Base-by-base conservation (phyloP, 2,797 vertebrate species). In the Kryptolebias ocellatus region DNA sequence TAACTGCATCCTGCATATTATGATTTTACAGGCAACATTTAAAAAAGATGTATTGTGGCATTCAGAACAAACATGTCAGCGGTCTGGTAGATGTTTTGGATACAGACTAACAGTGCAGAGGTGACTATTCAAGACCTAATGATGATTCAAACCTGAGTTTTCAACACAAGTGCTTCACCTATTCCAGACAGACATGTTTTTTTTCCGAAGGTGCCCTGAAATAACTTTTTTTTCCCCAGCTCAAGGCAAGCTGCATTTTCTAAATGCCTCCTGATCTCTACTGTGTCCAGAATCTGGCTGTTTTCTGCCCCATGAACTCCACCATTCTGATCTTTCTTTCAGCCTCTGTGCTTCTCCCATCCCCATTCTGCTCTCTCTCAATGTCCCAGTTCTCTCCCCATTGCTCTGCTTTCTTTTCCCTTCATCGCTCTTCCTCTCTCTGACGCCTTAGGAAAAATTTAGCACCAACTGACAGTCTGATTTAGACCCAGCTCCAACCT, bases 391-490 rank as follows among this genome's bases (percentile, higher is more conserved):
- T 83, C 81, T 72, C 74, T 81, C 66, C 69, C 59, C 74, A 8
- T 51, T 63, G 68, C 78, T 79, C 64, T 52, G 60, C 72, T 84
- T 75, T 62, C 72, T 44, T 64, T 59, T 56, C 42, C 72, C 67
- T 76, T 60, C 34, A 5, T 54, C 49, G 52, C 68, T 67, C 62
- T 53, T 46, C 68, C 46, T 53, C 62, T 70, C 62, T 80, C 70
- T 72, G 76, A 80, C 73, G 84, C 86, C 87, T 82, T 67, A 83
- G 87, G 86, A 85, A 77, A 83, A 86, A 84, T 86, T 69, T 85
- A 72, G 79, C 81, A 81, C 82, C 78, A 74, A 89, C 79, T 89
- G 85, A 89, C 88, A 90, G 79, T 89, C 85, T 89, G 87, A 90
- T 89, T 90, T 86, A 89, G 80, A 83, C 83, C 83, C 80, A 85